Conservation (phyloP, 2,113 vertebrate genomes). For the Brienomyrus longianalis region DNA sequence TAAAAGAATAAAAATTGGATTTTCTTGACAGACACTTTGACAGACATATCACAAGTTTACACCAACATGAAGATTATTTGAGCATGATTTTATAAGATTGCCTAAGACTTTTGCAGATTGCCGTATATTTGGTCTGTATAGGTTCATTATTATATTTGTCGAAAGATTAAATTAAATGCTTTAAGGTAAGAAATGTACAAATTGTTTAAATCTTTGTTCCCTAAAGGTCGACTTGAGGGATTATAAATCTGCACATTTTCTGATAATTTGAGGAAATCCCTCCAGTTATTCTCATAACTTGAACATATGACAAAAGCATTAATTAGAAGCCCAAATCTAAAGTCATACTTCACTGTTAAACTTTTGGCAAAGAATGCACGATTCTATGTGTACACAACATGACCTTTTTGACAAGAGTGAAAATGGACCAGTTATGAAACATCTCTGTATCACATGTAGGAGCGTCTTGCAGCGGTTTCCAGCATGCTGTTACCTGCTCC, state of each 20-base stretch:
- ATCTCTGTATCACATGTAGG: constrained; percentile 35
- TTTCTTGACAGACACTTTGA: background rate
- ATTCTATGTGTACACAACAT: background rate
- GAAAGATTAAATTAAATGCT: background rate
- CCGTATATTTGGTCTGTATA: background rate
- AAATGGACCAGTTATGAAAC: background rate
- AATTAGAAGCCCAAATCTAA: background rate
- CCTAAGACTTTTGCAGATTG: too few species aligned
- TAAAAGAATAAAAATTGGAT: background rate
- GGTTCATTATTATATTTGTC: background rate
- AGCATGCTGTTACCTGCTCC: constrained; percentile 42
- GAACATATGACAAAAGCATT: background rate
- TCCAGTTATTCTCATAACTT: background rate
- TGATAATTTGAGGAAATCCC: background rate
- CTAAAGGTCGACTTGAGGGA: background rate
- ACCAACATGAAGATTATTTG: too few species aligned
- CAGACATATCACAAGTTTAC: too few species aligned
- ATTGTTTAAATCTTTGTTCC: background rate
- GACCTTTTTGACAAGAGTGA: background rate
- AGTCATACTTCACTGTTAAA: background rate
- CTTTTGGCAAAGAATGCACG: background rate
- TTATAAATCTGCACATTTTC: background rate
- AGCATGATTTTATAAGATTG: too few species aligned
- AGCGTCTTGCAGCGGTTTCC: constrained; percentile 41
- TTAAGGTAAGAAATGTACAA: background rate